Percentiles rank a stretch among this genome's conserved stretches.
phyloP scores from a whole-genome alignment of 2,888 invertebrate genomes.

The Drosophila affinis region DNA sequence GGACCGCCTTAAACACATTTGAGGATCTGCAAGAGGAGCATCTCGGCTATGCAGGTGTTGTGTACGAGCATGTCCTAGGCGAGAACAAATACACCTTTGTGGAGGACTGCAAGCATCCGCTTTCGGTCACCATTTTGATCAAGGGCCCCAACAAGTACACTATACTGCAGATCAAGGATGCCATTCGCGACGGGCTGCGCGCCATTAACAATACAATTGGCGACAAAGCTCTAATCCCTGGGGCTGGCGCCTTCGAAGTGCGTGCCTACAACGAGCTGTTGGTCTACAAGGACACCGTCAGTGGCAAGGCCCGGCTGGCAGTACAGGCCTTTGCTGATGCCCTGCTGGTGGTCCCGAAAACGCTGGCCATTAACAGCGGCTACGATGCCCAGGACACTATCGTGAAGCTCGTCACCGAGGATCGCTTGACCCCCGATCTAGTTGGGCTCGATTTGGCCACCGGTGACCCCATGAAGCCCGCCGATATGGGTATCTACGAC shows the following conservation, averaged over 20 bases:
- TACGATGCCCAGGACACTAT: constrained; percentile 97
- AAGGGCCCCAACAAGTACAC: constrained; percentile 99
- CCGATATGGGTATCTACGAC: constrained; percentile 94
- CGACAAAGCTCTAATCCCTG: constrained; percentile 95
- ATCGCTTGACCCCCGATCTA: constrained; percentile 88
- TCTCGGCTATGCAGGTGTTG: constrained; percentile 95
- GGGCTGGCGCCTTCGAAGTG: constrained; percentile 98
- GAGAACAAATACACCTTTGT: constrained; percentile 99
- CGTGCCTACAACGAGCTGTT: constrained; percentile 91
- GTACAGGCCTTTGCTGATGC: constrained; percentile 99
- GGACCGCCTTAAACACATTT: constrained; percentile 96
- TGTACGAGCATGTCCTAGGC: constrained; percentile 98
- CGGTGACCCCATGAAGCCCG: constrained; percentile 94
- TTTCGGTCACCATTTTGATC: constrained; percentile 96
- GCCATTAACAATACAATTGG: constrained; percentile 98
- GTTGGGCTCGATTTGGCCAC: constrained; percentile 96
- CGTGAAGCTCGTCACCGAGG: constrained; percentile 96
- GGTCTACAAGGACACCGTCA: constrained; percentile 92
- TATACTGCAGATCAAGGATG: constrained; percentile 97
- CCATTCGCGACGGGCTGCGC: constrained; percentile 96
- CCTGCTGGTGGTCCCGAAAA: constrained; percentile 96
- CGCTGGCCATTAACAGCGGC: constrained; percentile 96
- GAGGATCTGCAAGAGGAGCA: constrained; percentile 94
- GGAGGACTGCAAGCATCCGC: constrained; percentile 97
- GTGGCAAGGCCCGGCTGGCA: constrained; percentile 94